phyloP scores from a whole-genome alignment of 2,113 vertebrate species.

The Lipophrys pholis region DNA sequence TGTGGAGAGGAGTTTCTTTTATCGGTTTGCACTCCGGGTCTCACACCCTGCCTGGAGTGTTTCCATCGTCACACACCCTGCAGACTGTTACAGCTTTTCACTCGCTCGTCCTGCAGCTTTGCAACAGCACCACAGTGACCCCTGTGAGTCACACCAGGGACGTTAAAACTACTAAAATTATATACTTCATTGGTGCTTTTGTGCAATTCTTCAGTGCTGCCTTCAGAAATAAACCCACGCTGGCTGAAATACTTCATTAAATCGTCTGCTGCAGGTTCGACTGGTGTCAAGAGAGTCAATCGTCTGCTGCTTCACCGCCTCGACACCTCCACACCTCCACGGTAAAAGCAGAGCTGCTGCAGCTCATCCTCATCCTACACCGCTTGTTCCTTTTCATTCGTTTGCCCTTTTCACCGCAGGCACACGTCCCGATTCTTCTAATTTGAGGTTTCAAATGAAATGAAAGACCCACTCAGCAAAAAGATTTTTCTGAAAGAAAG shows the following conservation, averaged over 20 bases:
- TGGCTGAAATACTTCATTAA: slow-evolving; percentile 20
- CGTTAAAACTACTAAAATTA: neutral
- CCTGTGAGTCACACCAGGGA: slow-evolving; percentile 22
- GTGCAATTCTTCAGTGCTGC: slow-evolving; percentile 27
- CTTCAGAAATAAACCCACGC: slow-evolving; percentile 23
- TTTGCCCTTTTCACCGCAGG: slow-evolving; percentile 19
- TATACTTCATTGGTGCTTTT: slow-evolving; percentile 24
- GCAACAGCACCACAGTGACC: slow-evolving; percentile 16
- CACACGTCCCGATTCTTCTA: slow-evolving; percentile 29
- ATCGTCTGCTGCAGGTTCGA: slow-evolving; percentile 14
- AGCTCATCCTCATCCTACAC: slow-evolving; percentile 20
- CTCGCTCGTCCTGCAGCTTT: neutral
- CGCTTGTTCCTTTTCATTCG: slow-evolving; percentile 17
- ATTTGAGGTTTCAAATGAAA: slow-evolving; percentile 30
- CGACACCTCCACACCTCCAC: slow-evolving; percentile 11
- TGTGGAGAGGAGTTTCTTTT: slow-evolving; percentile 12
- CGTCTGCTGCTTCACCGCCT: neutral
- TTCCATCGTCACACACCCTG: neutral
- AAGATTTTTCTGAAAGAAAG: slow-evolving; percentile 27
- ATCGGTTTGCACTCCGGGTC: neutral
- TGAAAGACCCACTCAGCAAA: slow-evolving; percentile 33
- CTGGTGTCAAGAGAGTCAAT: slow-evolving; percentile 15
- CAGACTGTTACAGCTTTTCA: slow-evolving; percentile 6
- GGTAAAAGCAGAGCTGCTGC: slow-evolving; percentile 3
- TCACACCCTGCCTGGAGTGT: no score